Evolutionary conservation across 2,888 invertebrate species (phyloP), one percentile per base, ranked within the genome.

Genomic region (Amaurobius ferox): DNA sequence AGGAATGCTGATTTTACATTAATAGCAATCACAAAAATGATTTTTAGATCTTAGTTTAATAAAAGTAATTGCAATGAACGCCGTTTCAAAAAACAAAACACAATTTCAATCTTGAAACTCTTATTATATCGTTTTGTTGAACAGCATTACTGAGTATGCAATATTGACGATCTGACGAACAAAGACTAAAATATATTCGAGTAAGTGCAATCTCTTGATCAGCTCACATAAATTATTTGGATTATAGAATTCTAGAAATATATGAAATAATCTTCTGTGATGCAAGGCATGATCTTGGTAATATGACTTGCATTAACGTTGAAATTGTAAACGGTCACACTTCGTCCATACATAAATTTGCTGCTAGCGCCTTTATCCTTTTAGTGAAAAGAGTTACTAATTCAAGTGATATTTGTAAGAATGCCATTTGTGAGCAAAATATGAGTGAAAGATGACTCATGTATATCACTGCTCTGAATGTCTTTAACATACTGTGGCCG

Each of bases 401-500:
- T 28, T 61, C 13, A 61, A 23, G 30, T 29, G 30, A 30, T 30
- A 29, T 64, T 30, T 64, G 30, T 30, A 64, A 64, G 11, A 13
- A 35, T 67, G 67, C 39, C 32, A 67, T 35, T 67, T 67, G 40
- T 71, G 83, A 85, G 76, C 16, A 29, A 76, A 67, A 44, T 67
- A 77, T 85, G 77, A 77, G 44, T 85, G 39, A 85, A 85, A 85
- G 77, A 72, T 76, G 16, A 35, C 76, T 29, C 68, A 48, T 74
- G 64, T 77, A 44, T 77, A 39, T 76, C 77, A 39, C 64, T 70
- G 71, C 72, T 85, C 77, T 85, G 76, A 68, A 35, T 85, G 83
- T 85, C 71, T 55, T 77, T 48, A 40, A 71, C 39, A 68, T 68
- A 68, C 70, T 83, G 67, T 76, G 71, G 71, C 61, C 70, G 73